Conservation (phyloP, 2,888 invertebrate species). For the Ochropacha duplaris region DNA sequence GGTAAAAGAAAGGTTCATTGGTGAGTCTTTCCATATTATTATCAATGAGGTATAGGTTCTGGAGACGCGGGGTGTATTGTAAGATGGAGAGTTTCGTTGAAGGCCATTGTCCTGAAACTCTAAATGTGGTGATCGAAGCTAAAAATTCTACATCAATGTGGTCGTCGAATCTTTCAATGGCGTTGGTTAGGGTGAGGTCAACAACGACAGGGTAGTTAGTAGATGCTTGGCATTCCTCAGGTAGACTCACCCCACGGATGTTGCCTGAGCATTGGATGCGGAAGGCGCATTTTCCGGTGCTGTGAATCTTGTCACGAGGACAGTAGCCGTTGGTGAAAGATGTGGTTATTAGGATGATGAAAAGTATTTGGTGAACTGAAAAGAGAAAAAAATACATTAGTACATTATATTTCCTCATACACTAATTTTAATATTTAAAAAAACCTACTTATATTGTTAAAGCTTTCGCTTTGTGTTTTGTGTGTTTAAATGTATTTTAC, state of each 20-base stretch:
- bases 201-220: slow-evolving; percentile 53
- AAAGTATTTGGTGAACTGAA: slow-evolving; percentile 39
- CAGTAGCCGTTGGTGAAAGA: slow-evolving; percentile 43
- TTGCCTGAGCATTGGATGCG: slow-evolving; percentile 48
- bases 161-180: slow-evolving; percentile 41
- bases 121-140: slow-evolving; percentile 50
- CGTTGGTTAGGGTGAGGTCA: slow-evolving; percentile 52
- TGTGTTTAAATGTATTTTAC: too few relatives aligned
- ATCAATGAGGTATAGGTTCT: slow-evolving; percentile 42
- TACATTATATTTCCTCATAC: too few relatives aligned
- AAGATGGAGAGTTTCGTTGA: slow-evolving; percentile 49
- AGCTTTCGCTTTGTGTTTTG: too few relatives aligned
- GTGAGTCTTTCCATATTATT: slow-evolving; percentile 49
- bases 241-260: slow-evolving; percentile 44
- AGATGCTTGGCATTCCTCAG: slow-evolving; percentile 53
- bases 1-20: slow-evolving; percentile 48
- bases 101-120: slow-evolving; percentile 45
- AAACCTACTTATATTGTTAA: too few relatives aligned
- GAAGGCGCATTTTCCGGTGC: slow-evolving; percentile 45
- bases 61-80: slow-evolving; percentile 50
- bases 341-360: slow-evolving; percentile 32
- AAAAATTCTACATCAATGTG: slow-evolving; percentile 44
- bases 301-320: slow-evolving; percentile 36
- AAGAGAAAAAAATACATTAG: slow-evolving; percentile 13
- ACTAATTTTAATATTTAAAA: too few relatives aligned